Base-by-base conservation (phyloP, 2,797 vertebrate species). In the Chromis chromis region DNA sequence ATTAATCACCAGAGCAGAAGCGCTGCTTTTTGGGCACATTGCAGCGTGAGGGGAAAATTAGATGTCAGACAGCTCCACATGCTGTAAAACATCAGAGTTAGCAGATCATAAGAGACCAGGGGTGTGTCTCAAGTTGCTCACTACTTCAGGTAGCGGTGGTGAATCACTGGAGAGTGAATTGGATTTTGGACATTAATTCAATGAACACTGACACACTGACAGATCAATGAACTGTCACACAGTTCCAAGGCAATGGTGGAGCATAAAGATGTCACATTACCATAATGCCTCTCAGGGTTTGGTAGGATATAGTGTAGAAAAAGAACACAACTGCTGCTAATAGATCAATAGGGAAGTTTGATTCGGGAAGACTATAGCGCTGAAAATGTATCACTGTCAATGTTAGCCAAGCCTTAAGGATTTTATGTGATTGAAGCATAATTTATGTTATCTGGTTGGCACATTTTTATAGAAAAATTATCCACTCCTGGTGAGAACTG, bases 41-140 rank as follows among this genome's bases (percentile, higher is more conserved):
- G 71, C 56, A 61, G 27, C 39, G 58, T 31, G 68, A 74, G 78
- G 78, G 70, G 78, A 66, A 79, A 88, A 91, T 86, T 79, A 21
- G 76, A 85, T 57, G 66, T 83, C 84, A 82, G 63, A 65, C 56
- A 68, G 59, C 52, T 58, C 66, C 65, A 76, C 56, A 25, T 71
- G 80, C 58, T 81, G 81, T 83, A 88, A 89, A 88, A 83, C 82
- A 86, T 85, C 66, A 63, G 54, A 50, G 46, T 77, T 83, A 86
- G 83, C 76, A 84, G 74, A 79, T 87, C 79, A 64, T 57, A 46
- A 73, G 56, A 71, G 57, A 76, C 24, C 22, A 19, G 28, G 17
- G 53, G 52, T 27, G 48, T 27, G 72, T 87, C 72, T 83, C 67
- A 85, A 81, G 85, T 72, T 36, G 79, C 75, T 86, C 72, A 56